Base-by-base conservation (phyloP, 1,140 invertebrate genomes). In the Radopholus similis region DNA sequence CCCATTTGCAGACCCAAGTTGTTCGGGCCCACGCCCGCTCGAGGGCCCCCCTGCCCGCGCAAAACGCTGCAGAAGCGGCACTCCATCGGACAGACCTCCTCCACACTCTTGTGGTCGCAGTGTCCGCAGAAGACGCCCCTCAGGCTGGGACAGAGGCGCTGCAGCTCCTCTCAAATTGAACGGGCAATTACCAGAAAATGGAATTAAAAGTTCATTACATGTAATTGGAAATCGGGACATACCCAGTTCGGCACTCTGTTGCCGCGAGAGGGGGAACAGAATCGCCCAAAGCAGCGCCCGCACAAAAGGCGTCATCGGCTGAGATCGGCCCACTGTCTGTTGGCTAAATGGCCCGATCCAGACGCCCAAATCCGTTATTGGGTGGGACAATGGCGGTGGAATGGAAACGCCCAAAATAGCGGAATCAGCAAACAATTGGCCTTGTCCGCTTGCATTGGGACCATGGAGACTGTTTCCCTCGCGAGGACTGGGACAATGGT, bases 41-140 rank as follows among this genome's bases (percentile, higher is more conserved):
- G 47, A 15, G 8, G 4, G 18, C 15, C 23, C 47, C n/a, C n/a
- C n/a, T n/a, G 47, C 23, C n/a, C 23, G 23, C 23, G 47, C 47
- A 28, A 23, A 51, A 4, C 23, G n/a, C 30, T 51, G 47, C 59
- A 62, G 30, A 34, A 62, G 23, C 47, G 21, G 34, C 59, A 62
- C 9, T 62, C 59, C 23, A 9, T 47, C 6, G 59, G 59, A 49
- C 59, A 62, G 15, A 62, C 47, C n/a, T 51, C 38, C 23, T 62
- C 59, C 9, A 62, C 59, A 62, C 59, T 62, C 47, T 62, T 62
- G 38, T 62, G 59, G 5, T 26, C 40, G 30, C 59, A 62, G 47
- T 62, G 59, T 21, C 21, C 21, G n/a, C 59, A 62, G 49, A 32
- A 62, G 5, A 49, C 32, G 15, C 59, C 59, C 18, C 47, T 30